Percentiles rank a stretch among this genome's conserved stretches.
Evolutionary conservation across 2,797 vertebrate genomes (phyloP).

Genomic region (Sebastes alutus): DNA sequence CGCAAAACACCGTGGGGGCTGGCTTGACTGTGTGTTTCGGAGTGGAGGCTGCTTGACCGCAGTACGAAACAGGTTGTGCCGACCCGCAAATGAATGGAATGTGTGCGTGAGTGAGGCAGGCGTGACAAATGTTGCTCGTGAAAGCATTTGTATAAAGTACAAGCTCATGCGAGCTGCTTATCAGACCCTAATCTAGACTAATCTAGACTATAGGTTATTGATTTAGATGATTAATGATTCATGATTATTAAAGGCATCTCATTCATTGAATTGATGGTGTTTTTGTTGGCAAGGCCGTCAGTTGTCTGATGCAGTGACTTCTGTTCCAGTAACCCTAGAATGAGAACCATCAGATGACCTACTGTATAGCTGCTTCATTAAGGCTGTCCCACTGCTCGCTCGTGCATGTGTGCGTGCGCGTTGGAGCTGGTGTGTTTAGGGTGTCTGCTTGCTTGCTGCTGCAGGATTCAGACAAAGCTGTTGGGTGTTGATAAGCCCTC

Average conservation of each 20-base stretch:
- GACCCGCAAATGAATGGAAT: constrained; percentile 39
- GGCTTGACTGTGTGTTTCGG: too few species aligned
- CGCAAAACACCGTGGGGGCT: too few species aligned
- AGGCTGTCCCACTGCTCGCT: background rate
- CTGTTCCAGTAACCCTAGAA: background rate
- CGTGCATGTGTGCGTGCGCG: background rate
- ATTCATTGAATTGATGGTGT: background rate
- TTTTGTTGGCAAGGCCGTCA: background rate
- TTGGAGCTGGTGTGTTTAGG: background rate
- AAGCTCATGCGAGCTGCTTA: constrained; percentile 39
- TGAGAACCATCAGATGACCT: constrained; percentile 21
- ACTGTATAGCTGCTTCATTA: background rate
- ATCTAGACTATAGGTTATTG: too few species aligned
- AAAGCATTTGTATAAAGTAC: constrained; percentile 44
- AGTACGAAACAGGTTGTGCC: constrained; percentile 27
- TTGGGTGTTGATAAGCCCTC: constrained; percentile 38
- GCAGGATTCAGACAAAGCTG: constrained; percentile 39
- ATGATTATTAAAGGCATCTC: background rate
- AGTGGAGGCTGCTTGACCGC: too few species aligned
- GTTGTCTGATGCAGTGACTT: background rate
- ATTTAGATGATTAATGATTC: too few species aligned
- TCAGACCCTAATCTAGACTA: constrained; percentile 5
- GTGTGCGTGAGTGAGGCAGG: constrained; percentile 31
- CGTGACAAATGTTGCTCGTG: constrained; percentile 55
- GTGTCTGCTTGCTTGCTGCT: background rate